These are phyloP conservation scores for Drosophila guanche DNA, from an alignment of 1,140 invertebrate genomes.

Conservation along the genomic window DNA sequence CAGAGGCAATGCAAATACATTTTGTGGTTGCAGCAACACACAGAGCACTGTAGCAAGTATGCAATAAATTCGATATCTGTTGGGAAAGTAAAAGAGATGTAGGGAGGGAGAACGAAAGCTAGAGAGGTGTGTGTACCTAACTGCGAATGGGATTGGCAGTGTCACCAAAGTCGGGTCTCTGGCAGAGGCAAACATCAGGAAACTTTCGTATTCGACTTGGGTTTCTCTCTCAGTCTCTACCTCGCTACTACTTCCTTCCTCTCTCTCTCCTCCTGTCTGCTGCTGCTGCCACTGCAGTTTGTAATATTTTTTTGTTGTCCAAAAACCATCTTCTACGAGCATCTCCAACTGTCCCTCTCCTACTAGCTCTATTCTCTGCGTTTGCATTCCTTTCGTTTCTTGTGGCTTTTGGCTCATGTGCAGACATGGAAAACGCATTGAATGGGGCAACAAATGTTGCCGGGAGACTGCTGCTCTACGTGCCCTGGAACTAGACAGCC, in stretches of 20 bases:
- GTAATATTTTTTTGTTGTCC: constrained; percentile 59
- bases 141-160: too few relatives aligned
- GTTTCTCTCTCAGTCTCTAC: too few relatives aligned
- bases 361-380: too few relatives aligned
- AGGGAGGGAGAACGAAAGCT: too few relatives aligned
- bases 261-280: not conserved
- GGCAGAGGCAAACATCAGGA: constrained; percentile 56
- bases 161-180: not conserved
- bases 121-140: too few relatives aligned
- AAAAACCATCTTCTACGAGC: not conserved
- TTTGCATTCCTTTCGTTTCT: constrained; percentile 15
- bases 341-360: not conserved
- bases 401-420: constrained; percentile 56
- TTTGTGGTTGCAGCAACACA: constrained; percentile 59
- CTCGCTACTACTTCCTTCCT: too few relatives aligned
- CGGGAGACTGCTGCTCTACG: constrained; percentile 56
- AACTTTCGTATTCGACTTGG: constrained; percentile 58
- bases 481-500: constrained; percentile 42
- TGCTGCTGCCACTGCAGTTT: constrained; percentile 44
- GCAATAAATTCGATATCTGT: constrained; percentile 76
- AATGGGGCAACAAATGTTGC: constrained; percentile 65
- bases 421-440: constrained; percentile 65
- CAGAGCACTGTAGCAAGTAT: constrained; percentile 66
- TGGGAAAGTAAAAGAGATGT: not conserved
- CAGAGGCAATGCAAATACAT: constrained; percentile 63